These are phyloP conservation scores for Dipus sagitta DNA, from an alignment of 2,797 vertebrate species.

Conservation along the genomic window DNA sequence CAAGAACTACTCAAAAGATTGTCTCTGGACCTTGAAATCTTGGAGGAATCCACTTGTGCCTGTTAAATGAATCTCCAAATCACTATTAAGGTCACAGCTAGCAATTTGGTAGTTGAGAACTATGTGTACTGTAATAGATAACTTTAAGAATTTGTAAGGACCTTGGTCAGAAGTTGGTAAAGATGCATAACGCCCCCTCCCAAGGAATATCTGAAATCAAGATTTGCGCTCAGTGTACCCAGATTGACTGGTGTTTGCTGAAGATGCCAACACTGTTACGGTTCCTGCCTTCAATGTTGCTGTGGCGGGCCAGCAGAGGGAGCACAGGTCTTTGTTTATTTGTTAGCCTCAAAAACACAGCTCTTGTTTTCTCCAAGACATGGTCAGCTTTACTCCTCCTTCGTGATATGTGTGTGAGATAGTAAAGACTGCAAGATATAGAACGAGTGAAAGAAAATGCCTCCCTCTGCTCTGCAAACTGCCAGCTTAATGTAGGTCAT, in stretches of 20 bases:
- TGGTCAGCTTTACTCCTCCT: background rate
- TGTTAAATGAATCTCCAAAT: conserved; percentile 83
- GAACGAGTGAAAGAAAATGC: conserved; percentile 23
- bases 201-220: conserved; percentile 18
- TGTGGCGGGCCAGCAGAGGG: conserved; percentile 78
- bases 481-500: conserved; percentile 30
- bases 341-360: conserved; percentile 59
- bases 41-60: conserved; percentile 71
- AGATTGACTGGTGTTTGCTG: background rate
- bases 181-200: background rate
- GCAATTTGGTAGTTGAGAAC: conserved; percentile 75
- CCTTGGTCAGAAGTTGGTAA: conserved; percentile 31
- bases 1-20: conserved; percentile 71
- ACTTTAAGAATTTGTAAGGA: conserved; percentile 69
- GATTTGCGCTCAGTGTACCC: background rate
- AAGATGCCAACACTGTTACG: conserved; percentile 51
- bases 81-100: conserved; percentile 79
- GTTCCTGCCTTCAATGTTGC: conserved; percentile 59
- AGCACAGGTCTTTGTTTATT: conserved; percentile 79
- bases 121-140: conserved; percentile 67
- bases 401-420: background rate
- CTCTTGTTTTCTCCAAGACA: conserved; percentile 30
- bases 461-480: background rate
- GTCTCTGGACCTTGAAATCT: conserved; percentile 75
- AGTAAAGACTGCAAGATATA: background rate